Evolutionary conservation across 2,797 vertebrate genomes (phyloP).

Genomic region (Brotula barbata): DNA sequence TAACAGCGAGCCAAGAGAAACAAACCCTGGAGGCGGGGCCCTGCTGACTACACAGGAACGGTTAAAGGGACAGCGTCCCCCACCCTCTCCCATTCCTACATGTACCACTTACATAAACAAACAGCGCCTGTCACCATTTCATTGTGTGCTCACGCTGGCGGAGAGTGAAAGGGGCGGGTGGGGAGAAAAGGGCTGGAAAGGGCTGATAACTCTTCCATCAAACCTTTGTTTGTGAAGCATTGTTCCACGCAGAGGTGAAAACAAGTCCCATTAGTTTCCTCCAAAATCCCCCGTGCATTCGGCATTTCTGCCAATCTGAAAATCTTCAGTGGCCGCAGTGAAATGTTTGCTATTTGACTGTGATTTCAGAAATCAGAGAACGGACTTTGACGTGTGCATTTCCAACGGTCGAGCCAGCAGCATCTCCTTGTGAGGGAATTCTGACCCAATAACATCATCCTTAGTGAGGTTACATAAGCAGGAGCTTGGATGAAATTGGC

Average conservation of each 20-base stretch:
- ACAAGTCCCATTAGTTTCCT: background rate
- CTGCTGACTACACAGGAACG: slow-evolving; percentile 54
- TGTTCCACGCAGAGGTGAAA: slow-evolving; percentile 12
- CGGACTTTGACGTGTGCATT: slow-evolving; percentile 11
- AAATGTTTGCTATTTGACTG: background rate
- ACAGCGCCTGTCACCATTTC: slow-evolving; percentile 51
- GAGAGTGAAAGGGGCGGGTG: slow-evolving; percentile 22
- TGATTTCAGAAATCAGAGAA: slow-evolving; percentile 10
- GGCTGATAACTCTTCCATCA: slow-evolving; percentile 12
- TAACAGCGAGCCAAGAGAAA: slow-evolving; percentile 66
- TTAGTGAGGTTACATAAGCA: slow-evolving; percentile 59
- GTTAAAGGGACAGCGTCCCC: slow-evolving; percentile 69
- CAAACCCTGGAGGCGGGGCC: slow-evolving; percentile 69
- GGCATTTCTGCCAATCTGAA: slow-evolving; percentile 5
- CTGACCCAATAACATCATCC: slow-evolving; percentile 41
- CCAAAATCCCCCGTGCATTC: background rate
- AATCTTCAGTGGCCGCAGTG: background rate
- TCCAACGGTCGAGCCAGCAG: background rate
- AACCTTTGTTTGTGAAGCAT: slow-evolving; percentile 19
- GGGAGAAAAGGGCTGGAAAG: slow-evolving; percentile 26
- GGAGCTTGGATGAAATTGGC: slow-evolving; percentile 46
- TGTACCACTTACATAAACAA: slow-evolving; percentile 67
- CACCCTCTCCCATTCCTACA: slow-evolving; percentile 47
- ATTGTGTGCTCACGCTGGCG: slow-evolving; percentile 24
- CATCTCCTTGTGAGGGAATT: slow-evolving; percentile 20